These are phyloP conservation scores for Poeciliopsis paucimaculata DNA, from an alignment of 2,797 vertebrate genomes.

Conservation along the genomic window DNA sequence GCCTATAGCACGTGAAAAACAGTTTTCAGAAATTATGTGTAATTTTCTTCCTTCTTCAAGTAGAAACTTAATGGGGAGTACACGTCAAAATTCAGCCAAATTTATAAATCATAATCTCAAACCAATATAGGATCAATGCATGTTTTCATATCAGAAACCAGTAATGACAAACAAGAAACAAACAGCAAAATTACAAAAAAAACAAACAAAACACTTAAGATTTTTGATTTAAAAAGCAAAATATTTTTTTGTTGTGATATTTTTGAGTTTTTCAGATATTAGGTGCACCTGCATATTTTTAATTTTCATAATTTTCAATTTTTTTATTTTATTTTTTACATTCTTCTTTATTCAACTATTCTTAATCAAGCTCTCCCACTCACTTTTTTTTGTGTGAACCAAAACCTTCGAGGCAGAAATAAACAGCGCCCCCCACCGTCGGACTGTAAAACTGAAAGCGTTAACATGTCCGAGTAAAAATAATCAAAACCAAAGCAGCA, in stretches of 20 bases:
- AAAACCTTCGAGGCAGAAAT: neutral
- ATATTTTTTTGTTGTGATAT: neutral
- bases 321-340: no score
- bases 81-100: no score
- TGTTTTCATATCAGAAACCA: no score
- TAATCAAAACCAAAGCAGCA: neutral
- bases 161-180: no score
- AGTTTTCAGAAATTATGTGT: no score
- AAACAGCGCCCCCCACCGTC: neutral
- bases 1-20: no score
- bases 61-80: no score
- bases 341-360: neutral
- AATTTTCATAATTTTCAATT: neutral
- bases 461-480: neutral
- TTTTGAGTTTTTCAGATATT: neutral
- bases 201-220: fast-evolving
- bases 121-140: no score
- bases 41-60: no score
- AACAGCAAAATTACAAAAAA: no score
- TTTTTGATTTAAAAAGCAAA: no score
- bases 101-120: no score
- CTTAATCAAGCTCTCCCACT: neutral
- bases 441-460: neutral
- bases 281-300: neutral
- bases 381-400: neutral